Evolutionary conservation across 2,113 vertebrate species (phyloP).

Genomic region (Gasterosteus nipponicus): DNA sequence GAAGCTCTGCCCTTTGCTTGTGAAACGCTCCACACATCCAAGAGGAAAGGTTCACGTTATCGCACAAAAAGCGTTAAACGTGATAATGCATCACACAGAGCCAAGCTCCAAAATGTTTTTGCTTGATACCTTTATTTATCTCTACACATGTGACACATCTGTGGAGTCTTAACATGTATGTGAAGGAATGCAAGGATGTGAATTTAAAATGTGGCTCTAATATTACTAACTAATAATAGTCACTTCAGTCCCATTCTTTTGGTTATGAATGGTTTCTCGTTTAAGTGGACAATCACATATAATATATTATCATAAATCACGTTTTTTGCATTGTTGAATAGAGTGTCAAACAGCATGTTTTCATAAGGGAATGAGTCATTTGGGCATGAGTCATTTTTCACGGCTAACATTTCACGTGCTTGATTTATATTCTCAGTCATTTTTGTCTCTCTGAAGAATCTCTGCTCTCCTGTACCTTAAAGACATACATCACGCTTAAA

Average conservation of each 20-base stretch:
- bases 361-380: constrained; percentile 6
- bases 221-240: constrained; percentile 10
- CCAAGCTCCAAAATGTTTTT: constrained; percentile 1
- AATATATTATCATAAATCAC: constrained; percentile 2
- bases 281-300: constrained; percentile 14
- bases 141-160: neutral
- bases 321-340: neutral
- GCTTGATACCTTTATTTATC: neutral
- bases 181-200: neutral
- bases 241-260: constrained; percentile 10
- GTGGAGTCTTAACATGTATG: neutral
- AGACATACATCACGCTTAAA: neutral
- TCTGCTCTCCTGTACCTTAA: neutral
- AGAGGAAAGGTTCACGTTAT: neutral
- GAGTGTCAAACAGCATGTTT: constrained; percentile 5
- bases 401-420: neutral
- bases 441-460: neutral
- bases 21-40: neutral
- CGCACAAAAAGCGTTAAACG: constrained; percentile 9
- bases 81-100: neutral
- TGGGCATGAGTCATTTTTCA: neutral
- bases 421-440: neutral
- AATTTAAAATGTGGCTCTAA: constrained; percentile 26
- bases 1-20: too few relatives aligned
- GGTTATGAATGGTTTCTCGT: constrained; percentile 9